Evolutionary conservation across 2,797 vertebrate genomes (phyloP).

Genomic region (Florisuga fusca): DNA sequence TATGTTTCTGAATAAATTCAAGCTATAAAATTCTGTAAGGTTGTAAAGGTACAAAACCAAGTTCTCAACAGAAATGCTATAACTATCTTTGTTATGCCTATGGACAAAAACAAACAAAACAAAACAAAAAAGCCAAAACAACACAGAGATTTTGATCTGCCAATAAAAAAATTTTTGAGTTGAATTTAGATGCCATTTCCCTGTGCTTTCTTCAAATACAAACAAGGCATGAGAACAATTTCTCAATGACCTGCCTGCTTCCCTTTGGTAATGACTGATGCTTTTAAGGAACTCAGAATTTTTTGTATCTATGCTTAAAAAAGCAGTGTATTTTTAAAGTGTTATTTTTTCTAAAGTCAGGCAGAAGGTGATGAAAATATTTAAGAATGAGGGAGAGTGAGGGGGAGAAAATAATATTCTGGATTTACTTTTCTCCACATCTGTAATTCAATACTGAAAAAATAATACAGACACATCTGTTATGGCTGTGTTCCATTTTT

Average conservation of each 20-base stretch:
- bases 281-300: neutral
- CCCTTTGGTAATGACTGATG: neutral
- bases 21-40: neutral
- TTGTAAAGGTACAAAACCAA: neutral
- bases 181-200: neutral
- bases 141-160: neutral
- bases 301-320: neutral
- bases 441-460: neutral
- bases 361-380: neutral
- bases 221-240: neutral
- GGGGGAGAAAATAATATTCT: neutral
- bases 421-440: neutral
- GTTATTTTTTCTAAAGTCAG: neutral
- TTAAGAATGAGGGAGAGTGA: neutral
- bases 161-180: neutral
- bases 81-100: neutral
- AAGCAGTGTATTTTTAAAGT: neutral
- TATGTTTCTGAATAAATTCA: neutral
- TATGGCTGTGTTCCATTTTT: neutral
- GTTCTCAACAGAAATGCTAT: neutral
- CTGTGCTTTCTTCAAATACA: neutral
- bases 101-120: neutral
- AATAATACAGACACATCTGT: neutral
- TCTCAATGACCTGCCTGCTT: neutral
- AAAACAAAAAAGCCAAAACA: too few species aligned